Evolutionary conservation across 2,797 vertebrate species (phyloP), one percentile per base, ranked within the genome.

Genomic region (Clarias platycephalus): DNA sequence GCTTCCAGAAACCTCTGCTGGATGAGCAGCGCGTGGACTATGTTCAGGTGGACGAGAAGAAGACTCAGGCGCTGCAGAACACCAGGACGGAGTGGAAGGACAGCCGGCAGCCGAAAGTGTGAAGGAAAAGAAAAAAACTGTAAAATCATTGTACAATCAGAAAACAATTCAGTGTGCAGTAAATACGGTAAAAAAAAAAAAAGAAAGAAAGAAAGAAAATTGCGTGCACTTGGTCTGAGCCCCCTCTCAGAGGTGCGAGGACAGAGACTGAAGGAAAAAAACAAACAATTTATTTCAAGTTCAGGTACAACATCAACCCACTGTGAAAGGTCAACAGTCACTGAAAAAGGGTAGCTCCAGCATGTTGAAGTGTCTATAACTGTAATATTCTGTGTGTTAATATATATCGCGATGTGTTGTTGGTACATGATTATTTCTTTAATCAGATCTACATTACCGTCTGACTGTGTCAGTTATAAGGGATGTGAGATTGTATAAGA

Each of bases 21-120:
- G 95, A 99, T 84, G 97, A 98, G 18, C 94, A 98, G 87, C 93
- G 94, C 84, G 98, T 99, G 83, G 98, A 99, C 91, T 99, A 99
- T 0, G 98, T 99, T 75, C 95, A 97, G 88, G 97, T 99, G 84
- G 98, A 99, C 60, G 97, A 99, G 87, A 96, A 97, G 94, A 98
- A 98, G 93, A 99, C 98, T 20, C 98, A 98, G 88, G 98, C 98
- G 53, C 95, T 99, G 87, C 96, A 96, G 92, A 97, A 92, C 95
- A 99, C 97, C 89, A 98, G 96, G 89, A 96, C 97, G 92, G 97
- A 98, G 92, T 99, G 98, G 98, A 97, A 95, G 58, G 97, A 99
- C 64, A 96, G 96, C 78, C 95, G 97, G 67, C 98, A 97, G 90
- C 97, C 97, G 0, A 97, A 98, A 94, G 95, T 94, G 62, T 98